Conservation (phyloP, 2,797 vertebrate genomes). For the Tenualosa ilisha region DNA sequence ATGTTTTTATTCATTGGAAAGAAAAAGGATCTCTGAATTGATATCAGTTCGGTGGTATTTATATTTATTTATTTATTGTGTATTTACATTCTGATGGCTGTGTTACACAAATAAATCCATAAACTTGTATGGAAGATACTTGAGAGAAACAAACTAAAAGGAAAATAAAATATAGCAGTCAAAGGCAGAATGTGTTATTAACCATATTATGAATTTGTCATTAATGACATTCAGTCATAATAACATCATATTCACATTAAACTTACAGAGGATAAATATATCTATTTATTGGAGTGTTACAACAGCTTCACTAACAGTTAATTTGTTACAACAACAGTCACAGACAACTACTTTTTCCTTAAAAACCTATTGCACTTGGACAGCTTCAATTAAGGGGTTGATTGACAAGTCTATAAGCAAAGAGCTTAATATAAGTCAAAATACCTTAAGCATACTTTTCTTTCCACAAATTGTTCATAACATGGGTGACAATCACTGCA, state of each 20-base stretch:
- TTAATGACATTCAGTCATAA: not conserved
- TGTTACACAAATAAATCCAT: conserved; percentile 1
- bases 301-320: not conserved
- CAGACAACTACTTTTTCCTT: not conserved
- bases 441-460: not conserved
- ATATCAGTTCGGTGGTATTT: not conserved
- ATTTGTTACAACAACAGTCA: not conserved
- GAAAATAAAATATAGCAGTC: not conserved
- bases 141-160: not conserved
- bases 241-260: conserved; percentile 1
- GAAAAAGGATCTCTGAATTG: not conserved
- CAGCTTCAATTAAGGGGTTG: not conserved
- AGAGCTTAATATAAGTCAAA: not conserved
- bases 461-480: not conserved
- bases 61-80: not conserved
- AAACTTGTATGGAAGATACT: not conserved
- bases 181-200: not conserved
- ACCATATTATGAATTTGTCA: not conserved
- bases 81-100: not conserved
- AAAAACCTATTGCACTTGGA: not conserved
- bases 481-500: not conserved
- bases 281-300: not conserved
- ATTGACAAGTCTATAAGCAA: not conserved
- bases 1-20: not conserved
- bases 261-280: not conserved